A percentile compares a stretch with the other conserved stretches of the same genome.
Evolutionary conservation across 2,797 vertebrate genomes (phyloP).

Genomic region (Hapalemur alaotrensis): DNA sequence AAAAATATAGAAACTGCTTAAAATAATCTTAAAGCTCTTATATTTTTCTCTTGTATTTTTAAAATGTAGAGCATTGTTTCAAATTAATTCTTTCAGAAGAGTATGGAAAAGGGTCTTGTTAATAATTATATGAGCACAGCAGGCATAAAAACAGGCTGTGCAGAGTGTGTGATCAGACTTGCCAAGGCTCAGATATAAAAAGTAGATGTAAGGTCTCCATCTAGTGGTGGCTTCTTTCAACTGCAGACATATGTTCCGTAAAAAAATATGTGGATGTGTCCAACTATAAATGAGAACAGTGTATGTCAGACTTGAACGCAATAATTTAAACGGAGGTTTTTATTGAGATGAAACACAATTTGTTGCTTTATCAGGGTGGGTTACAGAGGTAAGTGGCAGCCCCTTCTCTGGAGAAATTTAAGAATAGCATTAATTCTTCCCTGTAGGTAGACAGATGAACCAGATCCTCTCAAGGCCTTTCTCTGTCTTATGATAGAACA

Average conservation of each 20-base stretch:
- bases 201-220: neutral
- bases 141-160: neutral
- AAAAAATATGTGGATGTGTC: neutral
- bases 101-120: neutral
- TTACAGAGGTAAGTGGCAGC: neutral
- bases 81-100: neutral
- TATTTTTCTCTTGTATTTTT: neutral
- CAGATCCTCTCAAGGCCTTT: neutral
- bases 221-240: slow-evolving; percentile 24
- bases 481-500: neutral
- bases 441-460: neutral
- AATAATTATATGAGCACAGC: neutral
- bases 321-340: neutral
- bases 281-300: neutral
- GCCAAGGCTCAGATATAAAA: neutral
- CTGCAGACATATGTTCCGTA: neutral
- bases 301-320: neutral
- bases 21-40: neutral
- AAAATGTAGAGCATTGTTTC: neutral
- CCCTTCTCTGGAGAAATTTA: neutral
- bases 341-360: neutral
- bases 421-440: neutral
- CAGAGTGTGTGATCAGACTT: neutral
- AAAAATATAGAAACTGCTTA: neutral
- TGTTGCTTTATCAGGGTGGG: neutral